These are phyloP conservation scores for Varanus salvator DNA, from an alignment of 2,113 vertebrate species.

Conservation along the genomic window DNA sequence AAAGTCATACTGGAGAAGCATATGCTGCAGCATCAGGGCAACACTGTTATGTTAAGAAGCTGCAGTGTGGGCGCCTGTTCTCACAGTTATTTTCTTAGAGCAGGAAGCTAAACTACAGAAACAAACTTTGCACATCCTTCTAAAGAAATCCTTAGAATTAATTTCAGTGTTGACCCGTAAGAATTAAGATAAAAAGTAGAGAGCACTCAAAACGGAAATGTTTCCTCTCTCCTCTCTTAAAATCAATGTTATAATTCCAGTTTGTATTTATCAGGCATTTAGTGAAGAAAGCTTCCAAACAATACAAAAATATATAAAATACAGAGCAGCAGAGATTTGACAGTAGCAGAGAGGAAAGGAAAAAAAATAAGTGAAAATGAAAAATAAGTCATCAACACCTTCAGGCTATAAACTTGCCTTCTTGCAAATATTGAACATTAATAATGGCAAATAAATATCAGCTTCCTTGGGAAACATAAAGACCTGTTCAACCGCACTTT, in stretches of 20 bases:
- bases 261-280: not conserved
- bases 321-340: not conserved
- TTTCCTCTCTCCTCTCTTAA: too few relatives aligned
- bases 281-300: not conserved
- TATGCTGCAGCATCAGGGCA: not conserved
- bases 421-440: constrained; percentile 28
- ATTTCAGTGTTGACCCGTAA: not conserved
- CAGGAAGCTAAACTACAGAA: not conserved
- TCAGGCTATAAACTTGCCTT: not conserved
- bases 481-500: constrained; percentile 23
- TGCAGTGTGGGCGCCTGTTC: not conserved
- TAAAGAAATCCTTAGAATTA: not conserved
- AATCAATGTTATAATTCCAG: not conserved
- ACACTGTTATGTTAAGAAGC: not conserved
- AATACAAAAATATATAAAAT: not conserved
- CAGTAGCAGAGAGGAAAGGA: not conserved
- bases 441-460: constrained; percentile 38
- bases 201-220: not conserved
- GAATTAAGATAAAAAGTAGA: not conserved
- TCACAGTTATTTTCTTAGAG: not conserved
- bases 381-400: not conserved
- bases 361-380: not conserved
- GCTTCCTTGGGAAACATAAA: constrained; percentile 60
- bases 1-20: not conserved
- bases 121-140: too few relatives aligned